Base-by-base conservation (phyloP, 1,140 invertebrate genomes). In the Heliconius melpomene region DNA sequence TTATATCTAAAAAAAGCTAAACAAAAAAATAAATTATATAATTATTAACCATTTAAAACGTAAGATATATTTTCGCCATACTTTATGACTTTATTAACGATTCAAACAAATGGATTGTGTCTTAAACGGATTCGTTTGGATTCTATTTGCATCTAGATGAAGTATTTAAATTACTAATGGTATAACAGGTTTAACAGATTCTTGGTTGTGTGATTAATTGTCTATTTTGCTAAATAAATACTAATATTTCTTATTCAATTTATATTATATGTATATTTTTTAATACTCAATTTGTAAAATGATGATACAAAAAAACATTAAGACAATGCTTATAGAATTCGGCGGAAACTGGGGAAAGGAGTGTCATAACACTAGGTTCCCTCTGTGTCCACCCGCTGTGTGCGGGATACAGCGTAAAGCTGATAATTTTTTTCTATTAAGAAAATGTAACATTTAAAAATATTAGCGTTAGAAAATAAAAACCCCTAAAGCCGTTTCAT, bases 61-160 rank as follows among this genome's bases (percentile, higher is more conserved):
- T n/a, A 11, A 16, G 3, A 66, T 29, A 66, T 16, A 66, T 29
- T 29, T 66, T 66, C 60, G 11, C 60, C 23, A 66, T 66, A 66
- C 23, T 77, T 77, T 77, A 77, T 77, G 75, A 29, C 75, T 77
- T 77, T 77, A 77, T 77, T 77, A 77, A 77, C 40, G 75, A 77
- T 77, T 77, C 40, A 29, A 66, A 79, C 73, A 71, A 79, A 79
- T 79, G 70, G 50, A 66, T 79, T n/a, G 54, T 66, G 36, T 75
- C 54, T 29, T 80, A 80, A 80, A 72, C 66, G 79, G 79, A 80
- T 80, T 75, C 57, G 74, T 80, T 77, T 54, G 50, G 76, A 72
- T 77, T 72, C 66, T 46, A 77, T 80, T 80, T 76, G 79, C 79
- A 80, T 80, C 26, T 80, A 75, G 71, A 80, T 80, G 74, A 76